Evolutionary conservation across 2,113 vertebrate genomes (phyloP), one percentile per base, ranked within the genome.

Genomic region (Morone saxatilis): DNA sequence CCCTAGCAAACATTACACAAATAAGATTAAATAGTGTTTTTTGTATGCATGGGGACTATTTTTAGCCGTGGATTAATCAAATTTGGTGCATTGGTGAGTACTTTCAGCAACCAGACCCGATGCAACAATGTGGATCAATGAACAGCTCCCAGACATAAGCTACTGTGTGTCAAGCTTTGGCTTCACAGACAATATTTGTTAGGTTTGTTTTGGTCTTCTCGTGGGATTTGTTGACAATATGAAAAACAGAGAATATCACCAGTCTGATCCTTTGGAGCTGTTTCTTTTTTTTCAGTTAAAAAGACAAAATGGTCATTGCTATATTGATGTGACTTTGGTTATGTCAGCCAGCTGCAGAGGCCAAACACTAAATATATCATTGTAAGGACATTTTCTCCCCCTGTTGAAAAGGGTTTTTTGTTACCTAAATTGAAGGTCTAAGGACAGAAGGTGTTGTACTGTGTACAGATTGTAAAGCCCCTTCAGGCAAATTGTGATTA

Each of bases 1-100:
- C 1, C 25, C 36, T 1, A 25, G 8, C 12, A 59, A 43, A 19
- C 16, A 31, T 7, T 31, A 31, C 40, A 20, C 48, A 53, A 40
- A 53, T 4, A 11, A n/a, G 48, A 66, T 22, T 56, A 16, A 54
- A 45, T 4, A 4, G 22, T 22, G 20, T 8, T 54, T 66, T 77
- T 77, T 31, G 31, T 31, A 31, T 31, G 31, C 41, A 68, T 48
- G 31, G 54, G 65, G 13, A 19, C 53, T 78, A 69, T 40, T 59
- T 78, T 69, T 60, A 69, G 53, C 53, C 0, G 3, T 4, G 14
- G 40, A 65, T 66, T 57, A 48, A 66, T 72, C 60, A 57, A 41
- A 22, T 80, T 36, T 25, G 48, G 59, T 10, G 40, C 40, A 56
- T 38, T 36, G 17, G 38, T 36, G 62, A 47, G 8, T 59, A 67